These are phyloP conservation scores for Caranx melampygus DNA, from an alignment of 2,113 vertebrate species.

Conservation along the genomic window DNA sequence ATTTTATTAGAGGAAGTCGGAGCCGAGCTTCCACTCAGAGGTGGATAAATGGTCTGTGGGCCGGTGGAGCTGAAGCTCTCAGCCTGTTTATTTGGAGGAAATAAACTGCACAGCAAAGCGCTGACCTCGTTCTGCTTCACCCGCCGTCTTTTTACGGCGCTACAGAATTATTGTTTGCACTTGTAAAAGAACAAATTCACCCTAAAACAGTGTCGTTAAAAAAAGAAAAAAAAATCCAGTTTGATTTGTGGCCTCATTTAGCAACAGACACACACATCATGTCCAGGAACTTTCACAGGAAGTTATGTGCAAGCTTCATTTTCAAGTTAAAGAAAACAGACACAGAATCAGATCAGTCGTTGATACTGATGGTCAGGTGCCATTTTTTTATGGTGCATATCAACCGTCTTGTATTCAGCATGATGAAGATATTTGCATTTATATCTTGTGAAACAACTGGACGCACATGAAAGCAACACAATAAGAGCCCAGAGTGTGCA, in stretches of 20 bases:
- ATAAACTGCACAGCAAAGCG: slow-evolving; percentile 29
- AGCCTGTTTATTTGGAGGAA: slow-evolving; percentile 34
- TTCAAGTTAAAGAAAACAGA: no score
- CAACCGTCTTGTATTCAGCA: neutral
- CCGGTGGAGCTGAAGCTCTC: slow-evolving; percentile 30
- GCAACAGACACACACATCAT: neutral
- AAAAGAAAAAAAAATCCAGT: slow-evolving; percentile 7
- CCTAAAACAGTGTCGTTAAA: neutral
- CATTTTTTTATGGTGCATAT: neutral
- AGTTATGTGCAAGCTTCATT: no score
- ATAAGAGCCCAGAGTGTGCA: slow-evolving; percentile 9
- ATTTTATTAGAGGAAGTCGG: slow-evolving; percentile 67
- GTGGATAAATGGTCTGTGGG: slow-evolving; percentile 25
- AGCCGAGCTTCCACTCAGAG: slow-evolving; percentile 22
- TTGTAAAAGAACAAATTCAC: slow-evolving; percentile 16
- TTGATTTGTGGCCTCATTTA: slow-evolving; percentile 24
- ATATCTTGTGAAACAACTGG: neutral
- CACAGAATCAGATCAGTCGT: no score
- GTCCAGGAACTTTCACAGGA: neutral
- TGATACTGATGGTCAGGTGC: no score
- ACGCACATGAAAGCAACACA: neutral
- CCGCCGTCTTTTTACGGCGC: slow-evolving; percentile 7
- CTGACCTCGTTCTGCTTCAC: neutral
- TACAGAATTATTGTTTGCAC: slow-evolving; percentile 23
- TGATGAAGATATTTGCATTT: no score